These are phyloP conservation scores for Planiliza haematocheilus DNA, from an alignment of 2,113 vertebrate genomes.

Conservation along the genomic window DNA sequence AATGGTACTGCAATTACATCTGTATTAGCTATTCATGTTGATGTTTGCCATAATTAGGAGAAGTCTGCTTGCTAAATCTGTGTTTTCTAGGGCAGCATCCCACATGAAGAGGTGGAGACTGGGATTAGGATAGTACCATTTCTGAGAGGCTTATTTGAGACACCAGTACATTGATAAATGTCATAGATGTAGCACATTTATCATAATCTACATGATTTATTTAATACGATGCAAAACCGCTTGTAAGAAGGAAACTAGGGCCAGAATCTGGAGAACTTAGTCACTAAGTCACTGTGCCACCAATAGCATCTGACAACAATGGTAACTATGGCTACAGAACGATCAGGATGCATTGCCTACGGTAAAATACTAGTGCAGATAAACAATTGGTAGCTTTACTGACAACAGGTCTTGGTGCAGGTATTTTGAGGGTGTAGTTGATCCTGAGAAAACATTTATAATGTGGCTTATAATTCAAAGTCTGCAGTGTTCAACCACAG, in stretches of 20 bases:
- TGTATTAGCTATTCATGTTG: constrained; percentile 10
- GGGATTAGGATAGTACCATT: no score
- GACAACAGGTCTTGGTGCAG: neutral
- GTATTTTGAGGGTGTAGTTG: neutral
- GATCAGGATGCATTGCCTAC: neutral
- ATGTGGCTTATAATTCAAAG: neutral
- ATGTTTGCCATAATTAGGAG: neutral
- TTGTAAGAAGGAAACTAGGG: no score
- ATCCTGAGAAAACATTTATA: neutral
- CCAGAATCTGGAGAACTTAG: neutral
- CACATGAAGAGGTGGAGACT: neutral
- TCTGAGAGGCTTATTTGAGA: neutral
- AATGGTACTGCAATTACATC: neutral
- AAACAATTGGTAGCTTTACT: neutral
- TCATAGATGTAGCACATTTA: neutral
- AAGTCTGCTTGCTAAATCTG: neutral
- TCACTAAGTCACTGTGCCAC: neutral
- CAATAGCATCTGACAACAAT: neutral
- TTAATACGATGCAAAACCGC: no score
- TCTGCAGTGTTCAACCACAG: neutral
- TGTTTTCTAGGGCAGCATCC: neutral
- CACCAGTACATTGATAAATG: neutral
- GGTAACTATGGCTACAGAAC: neutral
- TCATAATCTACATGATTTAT: neutral
- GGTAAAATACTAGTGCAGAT: neutral